Conservation (phyloP, 2,797 vertebrate species). For the Gallinago stenura region DNA sequence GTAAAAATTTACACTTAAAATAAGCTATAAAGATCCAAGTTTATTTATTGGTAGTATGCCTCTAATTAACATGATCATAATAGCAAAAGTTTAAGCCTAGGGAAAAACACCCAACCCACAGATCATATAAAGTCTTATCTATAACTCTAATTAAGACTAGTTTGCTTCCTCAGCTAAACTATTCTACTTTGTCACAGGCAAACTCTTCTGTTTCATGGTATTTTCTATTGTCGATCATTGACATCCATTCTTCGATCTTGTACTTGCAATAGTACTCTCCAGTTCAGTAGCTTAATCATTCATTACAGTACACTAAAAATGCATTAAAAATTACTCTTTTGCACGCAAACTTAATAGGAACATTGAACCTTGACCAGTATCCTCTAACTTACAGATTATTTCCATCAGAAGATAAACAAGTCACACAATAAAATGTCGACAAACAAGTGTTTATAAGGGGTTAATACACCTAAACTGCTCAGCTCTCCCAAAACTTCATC, state of each 20-base stretch:
- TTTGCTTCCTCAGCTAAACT: neutral
- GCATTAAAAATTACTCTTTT: slow-evolving; percentile 7
- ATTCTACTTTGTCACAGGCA: neutral
- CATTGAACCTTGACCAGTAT: slow-evolving; percentile 21
- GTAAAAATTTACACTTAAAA: neutral
- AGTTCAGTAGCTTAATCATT: neutral
- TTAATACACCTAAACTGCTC: slow-evolving; percentile 30
- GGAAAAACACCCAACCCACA: neutral
- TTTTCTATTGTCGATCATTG: neutral
- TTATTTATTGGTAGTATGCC: neutral
- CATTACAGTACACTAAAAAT: slow-evolving; percentile 19
- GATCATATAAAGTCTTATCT: neutral
- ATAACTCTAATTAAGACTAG: neutral
- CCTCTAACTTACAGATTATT: neutral
- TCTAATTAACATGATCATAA: neutral
- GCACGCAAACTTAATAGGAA: slow-evolving; percentile 17
- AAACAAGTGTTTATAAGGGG: slow-evolving; percentile 46
- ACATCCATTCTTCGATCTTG: neutral
- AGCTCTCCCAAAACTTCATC: slow-evolving; percentile 40
- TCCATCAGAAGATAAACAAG: slow-evolving; percentile 46
- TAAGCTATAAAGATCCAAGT: neutral
- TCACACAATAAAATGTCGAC: slow-evolving; percentile 49
- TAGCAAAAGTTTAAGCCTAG: neutral
- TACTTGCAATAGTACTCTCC: neutral
- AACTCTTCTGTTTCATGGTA: neutral